These are phyloP conservation scores for Eretmochelys imbricata DNA, from an alignment of 2,113 vertebrate species.

Conservation along the genomic window DNA sequence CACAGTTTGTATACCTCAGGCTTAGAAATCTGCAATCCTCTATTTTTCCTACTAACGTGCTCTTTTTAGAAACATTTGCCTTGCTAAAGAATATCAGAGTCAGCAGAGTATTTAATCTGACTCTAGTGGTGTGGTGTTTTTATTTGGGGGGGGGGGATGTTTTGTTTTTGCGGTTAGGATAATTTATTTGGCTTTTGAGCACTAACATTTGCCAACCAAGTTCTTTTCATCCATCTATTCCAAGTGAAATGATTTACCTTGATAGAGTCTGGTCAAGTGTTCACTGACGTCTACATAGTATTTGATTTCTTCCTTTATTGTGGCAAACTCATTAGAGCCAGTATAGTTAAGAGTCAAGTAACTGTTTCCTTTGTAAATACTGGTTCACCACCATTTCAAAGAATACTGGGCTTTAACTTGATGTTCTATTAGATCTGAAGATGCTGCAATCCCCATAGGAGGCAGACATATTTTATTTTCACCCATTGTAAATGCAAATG, in stretches of 20 bases:
- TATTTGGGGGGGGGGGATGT: neutral
- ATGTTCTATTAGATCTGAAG: neutral
- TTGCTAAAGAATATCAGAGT: neutral
- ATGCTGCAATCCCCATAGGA: neutral
- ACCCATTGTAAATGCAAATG: neutral
- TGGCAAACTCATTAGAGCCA: neutral
- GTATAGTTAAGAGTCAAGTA: neutral
- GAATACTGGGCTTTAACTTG: neutral
- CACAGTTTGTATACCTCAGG: neutral
- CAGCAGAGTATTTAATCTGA: neutral
- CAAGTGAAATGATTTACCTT: neutral
- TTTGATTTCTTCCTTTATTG: neutral
- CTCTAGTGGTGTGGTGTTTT: neutral
- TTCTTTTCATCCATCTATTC: neutral
- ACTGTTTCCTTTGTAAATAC: neutral
- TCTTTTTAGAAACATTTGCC: too few relatives aligned
- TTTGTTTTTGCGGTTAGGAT: neutral
- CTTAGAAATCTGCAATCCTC: neutral
- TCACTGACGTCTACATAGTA: neutral
- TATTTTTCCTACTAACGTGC: neutral
- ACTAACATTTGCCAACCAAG: neutral
- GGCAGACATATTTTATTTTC: neutral
- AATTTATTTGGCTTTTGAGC: neutral
- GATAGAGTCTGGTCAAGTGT: neutral
- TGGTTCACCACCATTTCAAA: neutral